These are phyloP conservation scores for Plotosus lineatus DNA, from an alignment of 2,113 vertebrate genomes.

Conservation along the genomic window DNA sequence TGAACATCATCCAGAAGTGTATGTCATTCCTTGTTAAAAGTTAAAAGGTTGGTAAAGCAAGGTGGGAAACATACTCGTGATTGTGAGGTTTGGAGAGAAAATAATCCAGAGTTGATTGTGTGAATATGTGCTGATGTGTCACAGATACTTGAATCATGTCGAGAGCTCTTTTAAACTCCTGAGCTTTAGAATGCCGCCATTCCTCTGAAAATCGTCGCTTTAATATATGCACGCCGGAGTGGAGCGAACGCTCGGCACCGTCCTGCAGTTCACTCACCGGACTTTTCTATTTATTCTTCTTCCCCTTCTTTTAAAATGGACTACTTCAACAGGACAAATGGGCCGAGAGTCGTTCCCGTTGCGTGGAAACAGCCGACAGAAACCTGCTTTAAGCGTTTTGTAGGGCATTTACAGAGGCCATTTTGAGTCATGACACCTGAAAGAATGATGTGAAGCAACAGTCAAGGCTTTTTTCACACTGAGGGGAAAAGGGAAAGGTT, in stretches of 20 bases:
- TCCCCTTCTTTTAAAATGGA: constrained; percentile 14
- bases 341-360: constrained; percentile 41
- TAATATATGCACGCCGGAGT: constrained; percentile 13
- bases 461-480: constrained; percentile 19
- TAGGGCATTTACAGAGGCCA: constrained; percentile 37
- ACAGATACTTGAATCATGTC: constrained; percentile 30
- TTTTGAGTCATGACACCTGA: constrained; percentile 38
- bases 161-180: constrained; percentile 40
- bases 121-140: constrained; percentile 37
- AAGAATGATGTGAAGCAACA: constrained; percentile 38
- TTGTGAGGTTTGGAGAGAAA: not conserved
- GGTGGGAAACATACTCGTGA: constrained; percentile 22
- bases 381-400: constrained; percentile 22
- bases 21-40: not conserved
- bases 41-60: constrained; percentile 22
- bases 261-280: not conserved
- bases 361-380: constrained; percentile 50
- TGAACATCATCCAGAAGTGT: not conserved
- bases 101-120: constrained; percentile 35
- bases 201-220: constrained; percentile 23
- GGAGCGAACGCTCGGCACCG: constrained; percentile 41
- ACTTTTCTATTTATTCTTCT: not conserved
- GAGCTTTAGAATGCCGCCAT: constrained; percentile 2
- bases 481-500: not conserved
- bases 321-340: constrained; percentile 31